Percentiles rank a stretch among this genome's conserved stretches.
phyloP scores from a whole-genome alignment of 2,113 vertebrate genomes.

The Phoxinus phoxinus region DNA sequence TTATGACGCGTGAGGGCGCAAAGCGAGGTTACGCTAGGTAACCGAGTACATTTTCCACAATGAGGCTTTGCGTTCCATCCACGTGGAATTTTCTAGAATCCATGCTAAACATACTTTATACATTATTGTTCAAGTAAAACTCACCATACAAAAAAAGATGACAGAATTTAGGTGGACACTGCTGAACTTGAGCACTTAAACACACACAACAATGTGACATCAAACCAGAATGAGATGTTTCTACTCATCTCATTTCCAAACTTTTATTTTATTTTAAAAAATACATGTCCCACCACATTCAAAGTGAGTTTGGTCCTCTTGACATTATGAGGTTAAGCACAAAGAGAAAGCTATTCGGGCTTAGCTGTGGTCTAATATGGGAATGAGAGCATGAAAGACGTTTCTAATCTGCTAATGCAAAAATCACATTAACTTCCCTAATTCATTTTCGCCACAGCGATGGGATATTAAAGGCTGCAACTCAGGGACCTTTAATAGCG shows the following conservation, averaged over 20 bases:
- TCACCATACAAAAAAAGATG: background rate
- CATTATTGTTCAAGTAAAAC: background rate
- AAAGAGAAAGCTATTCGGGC: constrained; percentile 74
- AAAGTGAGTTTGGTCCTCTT: constrained; percentile 73
- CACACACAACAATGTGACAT: background rate
- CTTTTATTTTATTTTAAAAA: constrained; percentile 51
- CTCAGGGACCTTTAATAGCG: constrained; percentile 70
- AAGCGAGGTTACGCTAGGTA: no score
- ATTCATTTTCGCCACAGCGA: constrained; percentile 73
- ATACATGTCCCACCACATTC: constrained; percentile 64
- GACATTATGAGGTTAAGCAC: constrained; percentile 81
- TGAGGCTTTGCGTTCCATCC: background rate
- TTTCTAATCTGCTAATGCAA: constrained; percentile 77
- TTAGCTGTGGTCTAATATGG: constrained; percentile 77
- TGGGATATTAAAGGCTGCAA: constrained; percentile 56
- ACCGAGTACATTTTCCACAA: background rate
- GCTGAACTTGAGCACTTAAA: background rate
- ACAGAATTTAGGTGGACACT: constrained; percentile 28
- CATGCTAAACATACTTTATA: background rate
- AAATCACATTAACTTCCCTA: constrained; percentile 79
- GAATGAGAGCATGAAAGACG: constrained; percentile 79
- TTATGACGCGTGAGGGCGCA: no score
- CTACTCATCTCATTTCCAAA: background rate
- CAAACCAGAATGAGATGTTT: background rate
- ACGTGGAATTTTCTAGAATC: background rate